Evolutionary conservation across 2,113 vertebrate species (phyloP).

Genomic region (Malurus alboscapulatus): DNA sequence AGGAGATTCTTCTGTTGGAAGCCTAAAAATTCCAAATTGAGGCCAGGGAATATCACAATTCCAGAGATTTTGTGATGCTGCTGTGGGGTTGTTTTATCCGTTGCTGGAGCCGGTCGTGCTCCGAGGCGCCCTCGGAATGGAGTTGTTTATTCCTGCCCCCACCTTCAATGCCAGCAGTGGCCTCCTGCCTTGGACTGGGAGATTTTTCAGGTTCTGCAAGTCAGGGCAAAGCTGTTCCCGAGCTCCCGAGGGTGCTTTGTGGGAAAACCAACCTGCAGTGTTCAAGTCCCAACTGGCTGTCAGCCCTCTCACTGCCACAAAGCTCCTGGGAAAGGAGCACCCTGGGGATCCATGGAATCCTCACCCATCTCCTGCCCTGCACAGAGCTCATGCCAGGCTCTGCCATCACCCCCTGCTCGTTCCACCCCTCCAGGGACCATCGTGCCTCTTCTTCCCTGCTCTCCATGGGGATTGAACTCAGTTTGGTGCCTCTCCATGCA

Average conservation of each 20-base stretch:
- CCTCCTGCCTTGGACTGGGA: background rate
- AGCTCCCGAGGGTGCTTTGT: background rate
- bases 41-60: accelerated
- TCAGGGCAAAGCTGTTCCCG: background rate
- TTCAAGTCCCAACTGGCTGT: background rate
- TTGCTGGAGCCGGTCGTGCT: background rate
- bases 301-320: background rate
- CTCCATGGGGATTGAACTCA: background rate
- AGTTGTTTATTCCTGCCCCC: background rate
- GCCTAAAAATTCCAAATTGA: background rate
- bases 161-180: background rate
- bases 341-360: background rate
- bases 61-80: background rate
- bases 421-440: background rate
- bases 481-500: background rate
- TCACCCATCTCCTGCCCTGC: background rate
- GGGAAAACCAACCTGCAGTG: background rate
- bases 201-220: constrained; percentile 16
- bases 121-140: accelerated
- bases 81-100: background rate
- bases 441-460: accelerated
- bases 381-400: background rate
- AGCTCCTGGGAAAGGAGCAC: background rate
- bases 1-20: background rate
- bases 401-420: background rate